A percentile compares a stretch with the other conserved stretches of the same genome.
Conservation (phyloP, 1,140 invertebrate genomes). For the Papilio aristodemus region DNA sequence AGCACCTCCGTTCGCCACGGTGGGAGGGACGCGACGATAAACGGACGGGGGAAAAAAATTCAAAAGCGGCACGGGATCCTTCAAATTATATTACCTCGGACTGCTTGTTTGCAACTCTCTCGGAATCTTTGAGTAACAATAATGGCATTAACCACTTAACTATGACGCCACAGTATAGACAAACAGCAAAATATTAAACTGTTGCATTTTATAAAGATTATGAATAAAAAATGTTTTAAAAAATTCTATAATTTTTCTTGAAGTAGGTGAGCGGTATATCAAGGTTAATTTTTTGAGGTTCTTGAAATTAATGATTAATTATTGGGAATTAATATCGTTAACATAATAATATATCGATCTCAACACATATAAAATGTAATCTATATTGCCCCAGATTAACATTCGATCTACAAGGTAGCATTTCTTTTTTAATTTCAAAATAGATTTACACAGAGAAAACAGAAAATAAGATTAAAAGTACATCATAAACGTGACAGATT, state of each 20-base stretch:
- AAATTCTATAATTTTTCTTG: background rate
- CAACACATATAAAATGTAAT: no score
- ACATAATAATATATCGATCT: no score
- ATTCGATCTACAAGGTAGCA: no score
- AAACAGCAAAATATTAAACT: background rate
- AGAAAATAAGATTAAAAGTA: constrained; percentile 16
- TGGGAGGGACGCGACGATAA: background rate
- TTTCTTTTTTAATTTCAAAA: no score
- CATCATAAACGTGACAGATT: constrained; percentile 51
- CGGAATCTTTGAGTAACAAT: constrained; percentile 27
- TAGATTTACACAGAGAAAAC: no score
- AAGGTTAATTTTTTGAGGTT: no score
- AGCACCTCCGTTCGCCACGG: background rate
- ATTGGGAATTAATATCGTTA: no score
- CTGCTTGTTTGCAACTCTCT: constrained; percentile 25
- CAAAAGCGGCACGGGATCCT: constrained; percentile 18
- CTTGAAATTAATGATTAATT: no score
- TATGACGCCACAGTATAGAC: background rate
- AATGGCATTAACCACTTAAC: constrained; percentile 31
- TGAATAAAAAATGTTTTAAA: background rate
- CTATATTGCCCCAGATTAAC: no score
- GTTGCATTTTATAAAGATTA: background rate
- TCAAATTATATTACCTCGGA: constrained; percentile 31
- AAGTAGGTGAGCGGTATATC: no score
- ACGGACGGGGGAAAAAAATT: constrained; percentile 13